phyloP scores from a whole-genome alignment of 2,888 invertebrate species.

The Drosophila merina region DNA sequence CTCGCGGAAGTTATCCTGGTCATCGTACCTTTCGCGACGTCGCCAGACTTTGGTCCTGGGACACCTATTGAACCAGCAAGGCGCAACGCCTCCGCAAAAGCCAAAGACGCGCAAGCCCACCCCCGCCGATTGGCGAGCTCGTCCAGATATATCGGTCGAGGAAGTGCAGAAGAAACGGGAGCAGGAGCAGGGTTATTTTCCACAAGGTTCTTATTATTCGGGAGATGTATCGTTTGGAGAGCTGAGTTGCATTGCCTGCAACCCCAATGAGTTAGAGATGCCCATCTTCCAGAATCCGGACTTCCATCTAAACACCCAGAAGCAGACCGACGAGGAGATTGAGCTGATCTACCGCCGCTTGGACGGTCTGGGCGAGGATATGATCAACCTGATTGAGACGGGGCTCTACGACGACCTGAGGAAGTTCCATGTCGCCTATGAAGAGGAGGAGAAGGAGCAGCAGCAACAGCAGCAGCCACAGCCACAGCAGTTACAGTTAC shows the following conservation, averaged over 20 bases:
- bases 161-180: too few relatives aligned
- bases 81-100: background rate
- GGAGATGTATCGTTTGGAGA: too few relatives aligned
- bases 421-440: background rate
- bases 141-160: background rate
- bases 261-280: too few relatives aligned
- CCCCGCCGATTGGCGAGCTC: background rate
- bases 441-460: background rate
- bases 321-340: background rate
- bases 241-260: too few relatives aligned
- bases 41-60: background rate
- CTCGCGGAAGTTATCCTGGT: background rate
- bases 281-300: background rate
- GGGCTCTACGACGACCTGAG: background rate
- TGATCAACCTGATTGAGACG: background rate
- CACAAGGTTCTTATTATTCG: too few relatives aligned
- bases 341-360: background rate
- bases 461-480: background rate
- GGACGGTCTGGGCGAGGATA: background rate
- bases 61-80: background rate
- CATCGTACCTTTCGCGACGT: background rate
- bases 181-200: too few relatives aligned
- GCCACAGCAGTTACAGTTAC: background rate
- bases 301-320: background rate
- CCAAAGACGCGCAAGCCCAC: background rate